Evolutionary conservation across 2,797 vertebrate genomes (phyloP).

Genomic region (Lophura swinhoii): DNA sequence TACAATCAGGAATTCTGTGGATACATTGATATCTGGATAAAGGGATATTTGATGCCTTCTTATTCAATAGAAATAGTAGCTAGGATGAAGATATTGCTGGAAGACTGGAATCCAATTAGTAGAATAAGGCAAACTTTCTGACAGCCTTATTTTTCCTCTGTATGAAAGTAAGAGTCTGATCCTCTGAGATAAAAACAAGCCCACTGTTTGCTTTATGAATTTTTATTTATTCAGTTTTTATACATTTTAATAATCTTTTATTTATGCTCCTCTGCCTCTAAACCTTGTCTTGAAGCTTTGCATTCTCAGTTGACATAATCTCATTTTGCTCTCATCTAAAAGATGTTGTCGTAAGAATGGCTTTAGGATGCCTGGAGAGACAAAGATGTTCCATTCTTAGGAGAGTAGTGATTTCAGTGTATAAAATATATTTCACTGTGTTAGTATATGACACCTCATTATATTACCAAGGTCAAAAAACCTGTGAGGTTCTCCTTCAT

Average conservation of each 20-base stretch:
- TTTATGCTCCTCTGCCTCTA: background rate
- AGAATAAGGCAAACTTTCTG: conserved; percentile 4
- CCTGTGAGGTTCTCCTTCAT: background rate
- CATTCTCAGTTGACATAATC: conserved; percentile 8
- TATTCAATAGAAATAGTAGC: background rate
- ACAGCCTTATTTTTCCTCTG: background rate
- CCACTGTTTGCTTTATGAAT: background rate
- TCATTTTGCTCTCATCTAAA: background rate
- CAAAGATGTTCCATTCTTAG: background rate
- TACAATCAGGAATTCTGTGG: background rate
- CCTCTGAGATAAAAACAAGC: background rate
- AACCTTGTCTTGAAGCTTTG: background rate
- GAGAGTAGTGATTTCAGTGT: background rate
- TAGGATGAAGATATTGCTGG: background rate
- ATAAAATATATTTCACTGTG: background rate
- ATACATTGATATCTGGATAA: background rate
- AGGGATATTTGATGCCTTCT: background rate
- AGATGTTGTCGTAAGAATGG: background rate
- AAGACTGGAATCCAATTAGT: background rate
- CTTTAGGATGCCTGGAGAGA: background rate
- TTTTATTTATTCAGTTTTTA: background rate
- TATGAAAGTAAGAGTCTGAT: background rate
- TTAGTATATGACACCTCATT: background rate
- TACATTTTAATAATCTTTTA: conserved; percentile 24
- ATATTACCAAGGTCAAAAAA: background rate